These are phyloP conservation scores for Cassiopea xamachana DNA, from an alignment of 30 jellyfish, hydroid and myxozoan species.

Conservation along the genomic window DNA sequence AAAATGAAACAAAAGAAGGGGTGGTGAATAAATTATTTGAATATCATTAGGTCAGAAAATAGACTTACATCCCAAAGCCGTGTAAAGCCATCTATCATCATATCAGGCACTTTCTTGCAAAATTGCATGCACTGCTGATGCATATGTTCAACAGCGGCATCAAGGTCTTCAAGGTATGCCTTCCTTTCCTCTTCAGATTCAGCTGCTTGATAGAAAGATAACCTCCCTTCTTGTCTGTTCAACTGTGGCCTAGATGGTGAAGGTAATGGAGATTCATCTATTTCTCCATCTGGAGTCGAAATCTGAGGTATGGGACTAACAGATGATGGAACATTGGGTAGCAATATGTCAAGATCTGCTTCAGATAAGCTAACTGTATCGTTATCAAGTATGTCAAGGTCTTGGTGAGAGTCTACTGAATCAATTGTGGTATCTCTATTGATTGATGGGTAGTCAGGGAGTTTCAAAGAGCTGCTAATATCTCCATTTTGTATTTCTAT, in stretches of 20 bases:
- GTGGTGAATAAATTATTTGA: too few species aligned
- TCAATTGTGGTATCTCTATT: background rate
- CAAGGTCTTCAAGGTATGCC: slow-evolving; percentile 84
- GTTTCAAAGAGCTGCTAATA: background rate
- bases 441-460: slow-evolving; percentile 21
- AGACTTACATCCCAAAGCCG: slow-evolving; percentile 94
- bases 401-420: background rate
- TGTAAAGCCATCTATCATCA: slow-evolving; percentile 85
- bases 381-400: background rate
- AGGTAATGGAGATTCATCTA: slow-evolving; percentile 11
- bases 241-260: slow-evolving; percentile 71
- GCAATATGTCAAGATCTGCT: background rate
- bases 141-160: slow-evolving; percentile 73
- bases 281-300: background rate
- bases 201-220: slow-evolving; percentile 74
- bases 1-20: too few species aligned
- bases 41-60: background rate
- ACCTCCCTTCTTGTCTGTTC: slow-evolving; percentile 86
- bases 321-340: background rate
- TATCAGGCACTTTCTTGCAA: slow-evolving; percentile 78
- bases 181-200: slow-evolving; percentile 74
- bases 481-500: background rate
- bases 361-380: background rate
- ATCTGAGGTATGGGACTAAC: slow-evolving; percentile 13
- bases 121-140: slow-evolving; percentile 86